Evolutionary conservation across 2,888 invertebrate species (phyloP).

Genomic region (Thyatira batis): DNA sequence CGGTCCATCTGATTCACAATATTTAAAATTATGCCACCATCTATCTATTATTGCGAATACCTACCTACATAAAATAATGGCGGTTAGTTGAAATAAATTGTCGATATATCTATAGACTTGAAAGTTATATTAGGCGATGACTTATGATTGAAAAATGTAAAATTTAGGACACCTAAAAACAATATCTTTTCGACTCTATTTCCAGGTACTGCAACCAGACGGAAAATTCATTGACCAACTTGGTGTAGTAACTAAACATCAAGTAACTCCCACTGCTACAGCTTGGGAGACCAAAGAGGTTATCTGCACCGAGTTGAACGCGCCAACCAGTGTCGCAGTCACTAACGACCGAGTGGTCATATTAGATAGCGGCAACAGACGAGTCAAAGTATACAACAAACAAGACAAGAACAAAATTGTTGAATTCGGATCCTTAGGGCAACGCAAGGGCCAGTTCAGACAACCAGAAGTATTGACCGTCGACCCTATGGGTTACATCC

Average conservation of each 20-base stretch:
- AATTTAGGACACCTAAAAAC: no score
- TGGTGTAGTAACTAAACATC: constrained; percentile 74
- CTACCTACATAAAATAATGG: no score
- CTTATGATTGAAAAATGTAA: no score
- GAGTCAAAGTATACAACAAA: constrained; percentile 84
- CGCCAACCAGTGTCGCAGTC: constrained; percentile 87
- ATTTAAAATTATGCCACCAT: no score
- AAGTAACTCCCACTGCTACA: constrained; percentile 47
- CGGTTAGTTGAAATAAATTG: no score
- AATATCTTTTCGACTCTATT: constrained; percentile 11
- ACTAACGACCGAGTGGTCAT: constrained; percentile 79
- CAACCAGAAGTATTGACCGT: constrained; percentile 88
- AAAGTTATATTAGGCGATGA: no score
- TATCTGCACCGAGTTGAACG: constrained; percentile 83
- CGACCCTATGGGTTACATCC: constrained; percentile 87
- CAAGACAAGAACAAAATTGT: constrained; percentile 77
- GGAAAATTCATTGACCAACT: constrained; percentile 84
- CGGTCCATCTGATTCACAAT: no score
- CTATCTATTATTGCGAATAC: no score
- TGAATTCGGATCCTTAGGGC: constrained; percentile 86
- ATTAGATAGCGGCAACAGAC: constrained; percentile 88
- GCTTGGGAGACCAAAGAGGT: constrained; percentile 62
- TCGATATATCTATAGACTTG: no score
- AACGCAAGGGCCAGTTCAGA: constrained; percentile 86
- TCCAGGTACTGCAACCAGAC: constrained; percentile 77